Conservation (phyloP, 2,113 vertebrate genomes). For the Orthonyx spaldingii region DNA sequence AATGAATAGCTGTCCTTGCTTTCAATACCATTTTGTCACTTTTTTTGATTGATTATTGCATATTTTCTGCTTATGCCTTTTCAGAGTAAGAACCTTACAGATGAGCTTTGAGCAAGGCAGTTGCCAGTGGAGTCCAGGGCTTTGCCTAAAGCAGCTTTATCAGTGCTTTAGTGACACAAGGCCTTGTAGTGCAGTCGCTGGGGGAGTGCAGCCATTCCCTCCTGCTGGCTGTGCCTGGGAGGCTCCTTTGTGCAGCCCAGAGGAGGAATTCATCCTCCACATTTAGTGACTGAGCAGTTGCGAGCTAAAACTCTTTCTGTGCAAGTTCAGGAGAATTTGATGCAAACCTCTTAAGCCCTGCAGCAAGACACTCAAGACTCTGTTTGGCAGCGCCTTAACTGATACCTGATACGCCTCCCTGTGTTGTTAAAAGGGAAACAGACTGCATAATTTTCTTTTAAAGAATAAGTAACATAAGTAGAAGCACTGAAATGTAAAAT, state of each 20-base stretch:
- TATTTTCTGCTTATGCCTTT: constrained; percentile 19
- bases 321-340: constrained; percentile 31
- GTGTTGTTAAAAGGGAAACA: constrained; percentile 21
- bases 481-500: constrained; percentile 43
- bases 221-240: background rate
- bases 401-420: background rate
- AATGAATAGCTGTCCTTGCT: background rate
- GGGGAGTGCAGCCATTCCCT: background rate
- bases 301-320: background rate
- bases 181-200: background rate
- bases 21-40: background rate
- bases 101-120: background rate
- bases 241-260: background rate
- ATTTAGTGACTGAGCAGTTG: background rate
- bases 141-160: background rate
- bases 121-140: background rate
- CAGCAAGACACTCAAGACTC: constrained; percentile 45
- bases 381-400: constrained; percentile 6
- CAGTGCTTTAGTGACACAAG: background rate
- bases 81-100: background rate
- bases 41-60: constrained; percentile 10
- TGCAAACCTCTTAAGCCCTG: constrained; percentile 45
- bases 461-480: constrained; percentile 25
- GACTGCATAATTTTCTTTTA: constrained; percentile 43
- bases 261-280: background rate